Evolutionary conservation across 2,888 invertebrate species (phyloP), one percentile per base, ranked within the genome.

Genomic region (Vandiemenella viatica): DNA sequence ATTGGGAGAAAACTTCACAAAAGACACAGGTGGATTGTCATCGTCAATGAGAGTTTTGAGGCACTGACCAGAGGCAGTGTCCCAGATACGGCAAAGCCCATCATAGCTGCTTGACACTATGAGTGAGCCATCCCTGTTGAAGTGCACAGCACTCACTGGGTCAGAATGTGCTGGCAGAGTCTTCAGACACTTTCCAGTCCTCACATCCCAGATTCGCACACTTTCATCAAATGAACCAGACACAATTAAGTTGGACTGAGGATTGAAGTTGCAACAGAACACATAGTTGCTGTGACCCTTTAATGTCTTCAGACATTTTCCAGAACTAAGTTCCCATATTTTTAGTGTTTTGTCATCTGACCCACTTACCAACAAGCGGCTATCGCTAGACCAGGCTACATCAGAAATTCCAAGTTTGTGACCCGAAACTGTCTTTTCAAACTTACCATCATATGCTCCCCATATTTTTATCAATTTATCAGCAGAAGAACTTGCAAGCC

Each of bases 281-380:
- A 98, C 98, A 65, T 99, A 99, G 67, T 99, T 99, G 67, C 93
- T 95, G 70, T 99, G 98, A 4, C 98, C 98, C 68, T 97, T 98
- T 38, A 99, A 70, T 0, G 97, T 98, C 71, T 98, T 98, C 61
- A 96, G 72, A 70, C 96, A 95, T 75, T 96, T 97, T 21, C 77
- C 79, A 1, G 92, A 88, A 63, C 90, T 88, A 47, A 96, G 70
- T 66, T 97, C 96, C 96, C 96, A 97, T 50, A 98, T 89, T 78
- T 92, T 90, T 45, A 81, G 74, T 54, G 80, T 92, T 69, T 95
- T 96, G 68, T 98, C 97, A 69, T 95, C 95, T 54, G 92, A 93
- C 18, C 90, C 93, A 61, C 90, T 90, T 54, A 90, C 91, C 57
- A 96, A 73, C 47, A 96, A 72, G 57, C 92, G 77, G 62, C 92